phyloP scores from a whole-genome alignment of 37 sponge, comb jelly and placozoan species.

The Spongilla lacustris region DNA sequence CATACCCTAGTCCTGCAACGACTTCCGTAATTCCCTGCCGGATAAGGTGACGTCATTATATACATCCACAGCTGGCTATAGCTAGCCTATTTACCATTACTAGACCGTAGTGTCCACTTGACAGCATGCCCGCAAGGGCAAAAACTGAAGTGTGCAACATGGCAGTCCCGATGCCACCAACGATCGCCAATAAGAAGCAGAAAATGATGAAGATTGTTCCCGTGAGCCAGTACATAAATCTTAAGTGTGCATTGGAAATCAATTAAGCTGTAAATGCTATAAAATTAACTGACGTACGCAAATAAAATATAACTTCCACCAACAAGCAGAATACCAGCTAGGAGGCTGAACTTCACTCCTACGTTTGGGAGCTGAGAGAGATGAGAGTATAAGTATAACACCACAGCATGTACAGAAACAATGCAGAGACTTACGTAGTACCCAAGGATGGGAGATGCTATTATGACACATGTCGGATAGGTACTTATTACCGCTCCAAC shows the following conservation, averaged over 20 bases:
- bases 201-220: not conserved
- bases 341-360: not conserved
- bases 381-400: no score
- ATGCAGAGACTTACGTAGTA: not conserved
- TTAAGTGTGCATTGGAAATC: not conserved
- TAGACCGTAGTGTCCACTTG: not conserved
- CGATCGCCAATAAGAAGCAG: not conserved
- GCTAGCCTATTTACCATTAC: not conserved
- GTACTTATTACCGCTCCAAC: not conserved
- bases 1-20: not conserved
- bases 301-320: not conserved
- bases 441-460: not conserved
- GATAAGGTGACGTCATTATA: no score
- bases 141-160: not conserved
- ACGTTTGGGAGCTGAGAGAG: not conserved
- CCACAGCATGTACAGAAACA: not conserved
- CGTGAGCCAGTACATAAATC: not conserved
- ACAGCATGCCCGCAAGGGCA: not conserved
- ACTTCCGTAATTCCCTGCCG: not conserved
- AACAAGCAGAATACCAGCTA: not conserved
- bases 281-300: not conserved
- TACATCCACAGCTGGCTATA: not conserved
- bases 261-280: no score
- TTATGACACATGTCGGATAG: not conserved
- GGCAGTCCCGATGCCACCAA: not conserved